Evolutionary conservation across 2,888 invertebrate species (phyloP), one percentile per base, ranked within the genome.

Genomic region (Cotesia congregata): DNA sequence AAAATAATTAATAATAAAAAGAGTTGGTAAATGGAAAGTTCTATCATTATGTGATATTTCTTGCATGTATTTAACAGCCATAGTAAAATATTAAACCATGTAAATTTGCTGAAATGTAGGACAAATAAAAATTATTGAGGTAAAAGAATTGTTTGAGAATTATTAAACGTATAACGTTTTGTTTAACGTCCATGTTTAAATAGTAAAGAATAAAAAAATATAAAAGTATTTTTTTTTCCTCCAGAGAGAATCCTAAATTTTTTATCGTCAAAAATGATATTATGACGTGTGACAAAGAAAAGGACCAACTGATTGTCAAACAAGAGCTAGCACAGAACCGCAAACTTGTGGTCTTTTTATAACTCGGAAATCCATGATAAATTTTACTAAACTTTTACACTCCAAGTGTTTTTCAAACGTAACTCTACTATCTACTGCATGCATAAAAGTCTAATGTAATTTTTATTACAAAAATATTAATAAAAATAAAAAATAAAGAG

Each of bases 181-280:
- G 15, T 70, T 59, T 59, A 59, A 59, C n/a, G 30, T 70, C 17
- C 30, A 39, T 38, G 39, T 61, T 17, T n/a, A 62, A 62, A 72
- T 39, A 39, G 62, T 40, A 62, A 17, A 15, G 40, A 62, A 9
- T 17, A 64, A 62, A 71, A 64, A 64, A 64, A 40, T 5, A 4
- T 17, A 40, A 7, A 60, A 59, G 72, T 64, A n/a, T 72, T 65
- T 64, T 60, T 62, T 62, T 64, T 72, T 64, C 41, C 62, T 72
- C 41, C 64, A n/a, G 6, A 50, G 50, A 50, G 50, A 50, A 50
- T 12, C 50, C 50, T 50, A 12, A 12, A 12, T 50, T 50, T 50
- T 50, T 50, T 50, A 12, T 50, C 12, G 12, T 50, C 12, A 50
- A 7, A 12, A 50, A 50, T 12, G 12, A 50, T 50, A 9, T 50